Percentiles rank a stretch among this genome's conserved stretches.
phyloP scores from a whole-genome alignment of 2,888 invertebrate species.

The Polietes domitor region DNA sequence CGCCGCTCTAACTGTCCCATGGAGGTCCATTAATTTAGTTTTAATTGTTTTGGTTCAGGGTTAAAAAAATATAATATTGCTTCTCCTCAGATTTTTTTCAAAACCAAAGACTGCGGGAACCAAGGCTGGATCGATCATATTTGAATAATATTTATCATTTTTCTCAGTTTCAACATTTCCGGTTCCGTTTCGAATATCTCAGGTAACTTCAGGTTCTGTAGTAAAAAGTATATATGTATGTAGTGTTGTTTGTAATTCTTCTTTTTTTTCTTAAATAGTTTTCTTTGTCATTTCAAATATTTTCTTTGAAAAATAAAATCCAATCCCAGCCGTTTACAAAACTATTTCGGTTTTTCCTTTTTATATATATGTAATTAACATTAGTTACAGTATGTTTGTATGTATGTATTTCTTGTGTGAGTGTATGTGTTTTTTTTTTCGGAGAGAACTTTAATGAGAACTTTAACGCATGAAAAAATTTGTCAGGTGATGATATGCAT shows the following conservation, averaged over 20 bases:
- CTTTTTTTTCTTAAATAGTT: constrained; percentile 10
- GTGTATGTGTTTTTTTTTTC: background rate
- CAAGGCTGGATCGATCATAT: no score
- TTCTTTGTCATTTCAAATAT: constrained; percentile 13
- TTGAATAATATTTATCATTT: no score
- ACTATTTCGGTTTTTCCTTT: constrained; percentile 21
- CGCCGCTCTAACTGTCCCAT: no score
- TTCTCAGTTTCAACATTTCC: no score
- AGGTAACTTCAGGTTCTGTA: constrained; percentile 59
- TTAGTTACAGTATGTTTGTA: constrained; percentile 14
- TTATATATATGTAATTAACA: constrained; percentile 1
- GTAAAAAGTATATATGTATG: constrained; percentile 21
- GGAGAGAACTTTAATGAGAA: background rate
- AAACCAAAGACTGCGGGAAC: no score
- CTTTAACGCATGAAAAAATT: constrained; percentile 5
- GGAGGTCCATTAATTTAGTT: no score
- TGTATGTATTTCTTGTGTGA: constrained; percentile 34
- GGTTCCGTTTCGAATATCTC: constrained; percentile 29
- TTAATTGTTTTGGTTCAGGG: no score
- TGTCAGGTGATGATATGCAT: constrained; percentile 20
- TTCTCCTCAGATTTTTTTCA: no score
- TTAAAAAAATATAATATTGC: no score
- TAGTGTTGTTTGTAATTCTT: background rate
- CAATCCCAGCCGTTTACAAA: constrained; percentile 59
- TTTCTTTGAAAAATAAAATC: constrained; percentile 31